phyloP scores from a whole-genome alignment of 2,888 invertebrate species.

The Bellardia bayeri region DNA sequence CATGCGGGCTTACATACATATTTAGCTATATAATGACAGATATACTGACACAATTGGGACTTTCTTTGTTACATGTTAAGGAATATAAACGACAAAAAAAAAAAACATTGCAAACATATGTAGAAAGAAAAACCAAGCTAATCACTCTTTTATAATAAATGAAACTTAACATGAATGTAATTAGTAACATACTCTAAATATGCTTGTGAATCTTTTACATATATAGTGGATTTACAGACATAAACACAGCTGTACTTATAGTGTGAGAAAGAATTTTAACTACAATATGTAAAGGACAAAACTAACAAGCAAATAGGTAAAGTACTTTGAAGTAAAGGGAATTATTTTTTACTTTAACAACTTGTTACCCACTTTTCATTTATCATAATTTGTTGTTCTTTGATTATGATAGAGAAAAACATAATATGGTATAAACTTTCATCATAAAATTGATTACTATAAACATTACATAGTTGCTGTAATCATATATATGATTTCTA shows the following conservation, averaged over 20 bases:
- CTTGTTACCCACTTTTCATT: too few relatives aligned
- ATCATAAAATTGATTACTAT: too few relatives aligned
- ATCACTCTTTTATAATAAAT: slow-evolving; percentile 69
- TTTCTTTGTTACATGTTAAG: slow-evolving; percentile 47
- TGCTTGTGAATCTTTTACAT: not conserved
- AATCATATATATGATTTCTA: too few relatives aligned
- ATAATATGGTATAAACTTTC: too few relatives aligned
- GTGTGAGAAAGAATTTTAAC: not conserved
- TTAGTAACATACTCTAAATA: slow-evolving; percentile 57
- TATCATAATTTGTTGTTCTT: too few relatives aligned
- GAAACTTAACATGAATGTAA: slow-evolving; percentile 69
- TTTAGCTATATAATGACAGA: slow-evolving; percentile 32
- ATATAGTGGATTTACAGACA: not conserved
- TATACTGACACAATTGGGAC: slow-evolving; percentile 57
- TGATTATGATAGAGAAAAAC: too few relatives aligned
- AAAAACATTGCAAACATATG: too few relatives aligned
- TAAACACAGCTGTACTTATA: not conserved
- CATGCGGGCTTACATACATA: slow-evolving; percentile 34
- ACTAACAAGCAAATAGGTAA: too few relatives aligned
- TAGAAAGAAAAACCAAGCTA: slow-evolving; percentile 52
- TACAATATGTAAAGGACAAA: not conserved
- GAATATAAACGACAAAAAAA: not conserved
- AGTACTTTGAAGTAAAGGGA: too few relatives aligned
- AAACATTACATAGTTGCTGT: too few relatives aligned
- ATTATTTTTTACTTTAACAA: too few relatives aligned